Evolutionary conservation across 2,888 invertebrate species (phyloP).

Genomic region (Coleophora flavipennella): DNA sequence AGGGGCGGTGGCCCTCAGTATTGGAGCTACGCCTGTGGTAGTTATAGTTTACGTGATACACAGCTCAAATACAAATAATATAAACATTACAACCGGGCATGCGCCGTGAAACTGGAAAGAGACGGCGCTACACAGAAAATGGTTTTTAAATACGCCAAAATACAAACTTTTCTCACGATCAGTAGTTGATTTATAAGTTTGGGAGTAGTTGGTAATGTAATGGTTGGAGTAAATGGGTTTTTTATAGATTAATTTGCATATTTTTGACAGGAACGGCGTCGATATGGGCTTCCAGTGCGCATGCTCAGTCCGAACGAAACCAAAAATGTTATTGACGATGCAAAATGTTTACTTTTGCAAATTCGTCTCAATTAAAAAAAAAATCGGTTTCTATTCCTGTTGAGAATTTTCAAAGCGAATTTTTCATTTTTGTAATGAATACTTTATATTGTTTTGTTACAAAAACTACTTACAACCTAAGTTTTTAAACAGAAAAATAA

Average conservation of each 20-base stretch:
- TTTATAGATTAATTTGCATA: conserved; percentile 70
- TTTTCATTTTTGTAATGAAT: no score
- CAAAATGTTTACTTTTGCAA: conserved; percentile 66
- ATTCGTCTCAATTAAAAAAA: conserved; percentile 15
- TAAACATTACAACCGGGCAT: conserved; percentile 71
- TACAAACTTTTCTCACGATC: conserved; percentile 1
- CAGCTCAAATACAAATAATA: conserved; percentile 75
- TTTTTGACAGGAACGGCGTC: conserved; percentile 57
- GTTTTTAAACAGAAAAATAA: no score
- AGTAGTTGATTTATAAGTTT: conserved; percentile 23
- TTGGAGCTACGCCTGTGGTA: conserved; percentile 72
- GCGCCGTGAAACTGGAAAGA: conserved; percentile 54
- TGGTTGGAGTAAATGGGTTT: conserved; percentile 46
- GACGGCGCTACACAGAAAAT: conserved; percentile 33
- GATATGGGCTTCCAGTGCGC: conserved; percentile 32
- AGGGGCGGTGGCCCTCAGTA: conserved; percentile 69
- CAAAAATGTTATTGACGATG: conserved; percentile 66
- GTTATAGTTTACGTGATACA: conserved; percentile 75
- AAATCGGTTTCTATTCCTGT: no score
- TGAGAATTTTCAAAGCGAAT: no score
- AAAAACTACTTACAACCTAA: no score
- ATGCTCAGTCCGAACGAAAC: conserved; percentile 40
- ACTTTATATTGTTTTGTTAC: no score
- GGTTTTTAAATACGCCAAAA: not conserved
- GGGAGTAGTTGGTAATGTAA: conserved; percentile 38